A percentile compares a stretch with the other conserved stretches of the same genome.
Evolutionary conservation across 1,140 invertebrate genomes (phyloP).

Genomic region (Drosophila fuyamai): DNA sequence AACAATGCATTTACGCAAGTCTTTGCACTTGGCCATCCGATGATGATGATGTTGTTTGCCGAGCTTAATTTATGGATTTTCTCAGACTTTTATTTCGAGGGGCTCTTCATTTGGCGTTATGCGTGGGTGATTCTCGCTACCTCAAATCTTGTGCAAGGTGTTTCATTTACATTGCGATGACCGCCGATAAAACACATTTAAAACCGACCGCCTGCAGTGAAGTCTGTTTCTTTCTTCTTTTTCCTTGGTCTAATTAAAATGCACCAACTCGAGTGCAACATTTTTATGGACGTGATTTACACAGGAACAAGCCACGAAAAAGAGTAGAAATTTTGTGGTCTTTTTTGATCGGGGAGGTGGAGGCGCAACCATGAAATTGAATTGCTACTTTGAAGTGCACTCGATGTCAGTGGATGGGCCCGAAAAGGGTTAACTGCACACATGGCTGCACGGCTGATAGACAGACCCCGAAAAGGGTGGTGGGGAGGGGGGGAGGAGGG

Average conservation of each 20-base stretch:
- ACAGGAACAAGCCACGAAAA: slow-evolving; percentile 7
- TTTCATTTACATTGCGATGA: slow-evolving; percentile 46
- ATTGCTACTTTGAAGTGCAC: slow-evolving; percentile 83
- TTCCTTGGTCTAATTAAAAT: slow-evolving; percentile 58
- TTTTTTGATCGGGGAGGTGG: background rate
- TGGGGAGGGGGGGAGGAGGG: background rate
- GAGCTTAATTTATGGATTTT: slow-evolving; percentile 72
- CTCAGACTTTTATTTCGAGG: slow-evolving; percentile 44
- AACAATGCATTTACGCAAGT: slow-evolving; percentile 46
- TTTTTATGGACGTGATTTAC: slow-evolving; percentile 71
- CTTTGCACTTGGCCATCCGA: slow-evolving; percentile 15
- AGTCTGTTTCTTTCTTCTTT: background rate
- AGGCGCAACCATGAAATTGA: slow-evolving; percentile 76
- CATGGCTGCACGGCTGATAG: slow-evolving; percentile 72
- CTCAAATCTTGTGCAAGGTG: slow-evolving; percentile 34
- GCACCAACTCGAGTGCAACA: slow-evolving; percentile 66
- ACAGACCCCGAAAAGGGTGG: slow-evolving; percentile 31
- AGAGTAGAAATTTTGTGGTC: slow-evolving; percentile 20
- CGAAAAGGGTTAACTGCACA: slow-evolving; percentile 64
- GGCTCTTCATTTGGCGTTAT: slow-evolving; percentile 36
- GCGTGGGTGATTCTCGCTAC: slow-evolving; percentile 58
- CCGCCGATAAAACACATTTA: slow-evolving; percentile 48
- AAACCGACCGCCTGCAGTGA: slow-evolving; percentile 32
- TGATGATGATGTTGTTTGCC: slow-evolving; percentile 7
- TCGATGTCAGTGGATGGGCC: slow-evolving; percentile 67